Percentiles rank a stretch among this genome's conserved stretches.
Conservation (phyloP, 2,113 vertebrate genomes). For the Gavia stellata region DNA sequence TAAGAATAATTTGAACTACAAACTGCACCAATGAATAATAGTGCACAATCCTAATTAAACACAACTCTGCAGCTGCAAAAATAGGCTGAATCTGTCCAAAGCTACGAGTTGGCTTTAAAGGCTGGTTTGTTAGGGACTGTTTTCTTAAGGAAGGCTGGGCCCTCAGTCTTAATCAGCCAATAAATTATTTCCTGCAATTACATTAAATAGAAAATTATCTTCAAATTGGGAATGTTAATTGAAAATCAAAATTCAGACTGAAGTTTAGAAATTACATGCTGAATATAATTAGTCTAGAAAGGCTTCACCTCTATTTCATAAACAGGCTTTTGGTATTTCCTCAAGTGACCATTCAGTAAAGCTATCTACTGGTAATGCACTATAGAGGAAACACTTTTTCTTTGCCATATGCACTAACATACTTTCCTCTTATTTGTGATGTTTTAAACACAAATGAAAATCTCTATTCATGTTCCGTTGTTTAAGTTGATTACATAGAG, state of each 20-base stretch:
- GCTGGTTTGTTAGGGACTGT: conserved; percentile 75
- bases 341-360: conserved; percentile 74
- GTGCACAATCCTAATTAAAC: conserved; percentile 81
- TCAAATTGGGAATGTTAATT: conserved; percentile 91
- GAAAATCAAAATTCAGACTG: conserved; percentile 91
- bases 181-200: conserved; percentile 97
- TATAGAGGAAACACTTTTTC: conserved; percentile 48
- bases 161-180: conserved; percentile 92
- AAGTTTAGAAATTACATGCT: conserved; percentile 84
- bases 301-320: conserved; percentile 79
- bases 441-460: neutral
- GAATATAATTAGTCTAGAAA: conserved; percentile 77
- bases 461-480: neutral
- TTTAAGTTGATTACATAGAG: neutral
- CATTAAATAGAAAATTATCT: conserved; percentile 90
- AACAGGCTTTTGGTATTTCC: conserved; percentile 73
- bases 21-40: conserved; percentile 80
- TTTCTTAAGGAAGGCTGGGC: conserved; percentile 83
- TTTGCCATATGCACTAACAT: neutral
- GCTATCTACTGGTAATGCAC: conserved; percentile 67
- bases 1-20: conserved; percentile 76
- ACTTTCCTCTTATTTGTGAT: neutral
- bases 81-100: conserved; percentile 82
- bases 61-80: conserved; percentile 87
- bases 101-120: conserved; percentile 72